Conservation (phyloP, 2,797 vertebrate species). For the Prionace glauca region DNA sequence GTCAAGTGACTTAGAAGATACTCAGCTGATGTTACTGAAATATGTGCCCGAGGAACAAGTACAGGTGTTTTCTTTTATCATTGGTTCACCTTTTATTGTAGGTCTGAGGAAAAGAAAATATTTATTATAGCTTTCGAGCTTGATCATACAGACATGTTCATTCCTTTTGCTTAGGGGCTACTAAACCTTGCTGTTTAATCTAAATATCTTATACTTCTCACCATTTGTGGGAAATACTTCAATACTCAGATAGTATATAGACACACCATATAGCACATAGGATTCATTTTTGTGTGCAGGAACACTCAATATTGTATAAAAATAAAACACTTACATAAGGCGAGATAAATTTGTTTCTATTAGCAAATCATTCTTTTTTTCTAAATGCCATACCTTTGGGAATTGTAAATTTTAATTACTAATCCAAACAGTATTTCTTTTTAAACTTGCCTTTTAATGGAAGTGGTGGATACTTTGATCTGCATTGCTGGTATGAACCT, state of each 20-base stretch:
- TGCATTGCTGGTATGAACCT: not conserved
- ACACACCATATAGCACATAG: not conserved
- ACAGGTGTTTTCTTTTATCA: not conserved
- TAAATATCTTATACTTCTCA: not conserved
- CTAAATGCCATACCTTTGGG: not conserved
- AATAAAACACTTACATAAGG: not conserved
- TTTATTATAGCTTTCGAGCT: not conserved
- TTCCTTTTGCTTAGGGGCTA: not conserved
- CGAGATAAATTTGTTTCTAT: not conserved
- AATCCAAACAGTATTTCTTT: not conserved
- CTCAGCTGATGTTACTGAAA: not conserved
- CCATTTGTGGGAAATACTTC: not conserved
- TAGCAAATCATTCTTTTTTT: not conserved
- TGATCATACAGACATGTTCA: not conserved
- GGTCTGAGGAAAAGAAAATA: not conserved
- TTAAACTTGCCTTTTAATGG: not conserved
- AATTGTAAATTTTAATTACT: not conserved
- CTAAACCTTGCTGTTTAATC: not conserved
- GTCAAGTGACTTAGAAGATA: not conserved
- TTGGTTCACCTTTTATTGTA: not conserved
- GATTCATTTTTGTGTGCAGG: not conserved
- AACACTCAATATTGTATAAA: not conserved
- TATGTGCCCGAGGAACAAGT: not conserved
- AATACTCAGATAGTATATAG: not conserved
- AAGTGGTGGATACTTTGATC: not conserved